phyloP scores from a whole-genome alignment of 1,140 invertebrate genomes.

The Zaprionus capensis region DNA sequence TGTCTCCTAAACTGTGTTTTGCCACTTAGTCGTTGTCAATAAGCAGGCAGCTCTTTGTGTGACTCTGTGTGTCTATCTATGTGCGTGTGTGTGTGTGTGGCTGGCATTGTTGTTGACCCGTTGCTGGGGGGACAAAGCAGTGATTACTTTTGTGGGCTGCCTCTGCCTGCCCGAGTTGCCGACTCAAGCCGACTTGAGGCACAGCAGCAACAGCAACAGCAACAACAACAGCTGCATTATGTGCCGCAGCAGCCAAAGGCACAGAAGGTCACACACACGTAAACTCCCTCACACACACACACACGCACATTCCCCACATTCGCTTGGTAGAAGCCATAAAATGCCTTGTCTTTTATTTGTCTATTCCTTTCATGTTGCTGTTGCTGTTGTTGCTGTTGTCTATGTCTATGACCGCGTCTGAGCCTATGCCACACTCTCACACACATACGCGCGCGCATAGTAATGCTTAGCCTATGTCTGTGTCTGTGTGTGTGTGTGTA shows the following conservation, averaged over 20 bases:
- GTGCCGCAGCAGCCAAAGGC: conserved; percentile 70
- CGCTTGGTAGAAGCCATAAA: conserved; percentile 44
- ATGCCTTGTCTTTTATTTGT: conserved; percentile 46
- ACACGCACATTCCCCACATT: conserved; percentile 3
- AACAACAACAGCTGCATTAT: conserved; percentile 37
- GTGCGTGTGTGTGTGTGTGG: conserved; percentile 9
- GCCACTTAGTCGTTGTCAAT: conserved; percentile 73
- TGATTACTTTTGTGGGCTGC: conserved; percentile 65
- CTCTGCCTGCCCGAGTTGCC: conserved; percentile 3
- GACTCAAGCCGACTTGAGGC: not conserved
- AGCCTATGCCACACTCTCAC: conserved; percentile 11
- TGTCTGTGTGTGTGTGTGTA: conserved; percentile 22
- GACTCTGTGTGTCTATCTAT: not conserved
- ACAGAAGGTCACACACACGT: conserved; percentile 65
- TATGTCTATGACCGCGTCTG: conserved; percentile 32
- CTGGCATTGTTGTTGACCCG: conserved; percentile 33
- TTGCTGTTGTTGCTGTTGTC: conserved; percentile 20
- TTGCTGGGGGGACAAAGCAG: conserved; percentile 51
- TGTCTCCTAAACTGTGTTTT: conserved; percentile 62
- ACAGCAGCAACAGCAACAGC: conserved; percentile 15
- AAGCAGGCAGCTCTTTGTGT: conserved; percentile 35
- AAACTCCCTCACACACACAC: conserved; percentile 7
- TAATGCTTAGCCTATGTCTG: not conserved
- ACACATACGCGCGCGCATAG: not conserved
- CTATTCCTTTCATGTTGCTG: conserved; percentile 9